These are phyloP conservation scores for Tuberolachnus salignus DNA, from an alignment of 2,888 invertebrate genomes.

Conservation along the genomic window DNA sequence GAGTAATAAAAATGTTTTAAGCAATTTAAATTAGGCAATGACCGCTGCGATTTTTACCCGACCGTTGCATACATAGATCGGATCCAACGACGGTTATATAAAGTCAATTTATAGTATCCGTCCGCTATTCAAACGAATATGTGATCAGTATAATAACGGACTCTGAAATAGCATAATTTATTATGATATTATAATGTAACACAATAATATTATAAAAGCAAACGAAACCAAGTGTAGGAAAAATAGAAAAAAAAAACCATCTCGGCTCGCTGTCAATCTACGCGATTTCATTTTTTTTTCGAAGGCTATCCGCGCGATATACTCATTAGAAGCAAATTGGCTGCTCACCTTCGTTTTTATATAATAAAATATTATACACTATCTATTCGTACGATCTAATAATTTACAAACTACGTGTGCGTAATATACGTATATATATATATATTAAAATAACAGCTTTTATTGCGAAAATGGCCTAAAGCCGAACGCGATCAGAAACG, in stretches of 20 bases:
- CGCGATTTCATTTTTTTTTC: not conserved
- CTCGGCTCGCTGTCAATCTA: slow-evolving; percentile 34
- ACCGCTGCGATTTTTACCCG: too few species aligned
- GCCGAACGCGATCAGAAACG: too few species aligned
- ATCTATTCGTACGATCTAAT: not conserved
- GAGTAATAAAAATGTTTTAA: too few species aligned
- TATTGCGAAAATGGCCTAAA: too few species aligned
- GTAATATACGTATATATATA: too few species aligned
- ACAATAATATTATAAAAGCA: slow-evolving; percentile 19
- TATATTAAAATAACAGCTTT: too few species aligned
- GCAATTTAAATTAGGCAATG: too few species aligned
- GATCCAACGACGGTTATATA: too few species aligned
- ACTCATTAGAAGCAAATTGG: not conserved
- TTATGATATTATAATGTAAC: slow-evolving; percentile 22
- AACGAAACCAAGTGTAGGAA: not conserved
- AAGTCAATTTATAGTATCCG: too few species aligned
- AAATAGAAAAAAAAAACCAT: not conserved
- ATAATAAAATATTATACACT: not conserved
- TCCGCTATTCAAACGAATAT: not conserved
- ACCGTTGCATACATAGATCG: too few species aligned
- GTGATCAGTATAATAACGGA: not conserved
- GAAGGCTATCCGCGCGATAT: not conserved
- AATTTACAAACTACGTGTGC: too few species aligned
- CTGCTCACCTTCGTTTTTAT: not conserved
- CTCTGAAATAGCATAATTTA: too few species aligned